Conservation (phyloP, 2,797 vertebrate genomes). For the Zenarchopterus dispar region DNA sequence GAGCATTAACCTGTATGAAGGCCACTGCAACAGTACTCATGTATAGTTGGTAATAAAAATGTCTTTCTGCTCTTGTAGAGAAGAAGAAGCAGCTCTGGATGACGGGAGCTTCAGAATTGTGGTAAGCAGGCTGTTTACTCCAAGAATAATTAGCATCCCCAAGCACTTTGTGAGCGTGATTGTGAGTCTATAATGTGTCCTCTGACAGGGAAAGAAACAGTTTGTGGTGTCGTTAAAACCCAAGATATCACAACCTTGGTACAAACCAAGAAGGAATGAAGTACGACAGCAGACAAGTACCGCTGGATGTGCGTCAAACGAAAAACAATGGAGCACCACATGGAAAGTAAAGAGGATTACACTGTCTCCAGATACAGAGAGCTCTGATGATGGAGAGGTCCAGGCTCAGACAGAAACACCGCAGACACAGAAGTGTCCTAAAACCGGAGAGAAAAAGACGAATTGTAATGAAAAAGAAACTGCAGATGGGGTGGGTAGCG, state of each 20-base stretch:
- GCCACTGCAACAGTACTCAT: not conserved
- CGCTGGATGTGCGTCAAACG: not conserved
- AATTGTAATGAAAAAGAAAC: not conserved
- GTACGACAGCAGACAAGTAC: not conserved
- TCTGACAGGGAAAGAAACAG: slow-evolving; percentile 50
- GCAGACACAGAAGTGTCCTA: not conserved
- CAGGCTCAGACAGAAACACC: not conserved
- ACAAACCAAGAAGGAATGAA: not conserved
- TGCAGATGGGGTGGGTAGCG: not conserved
- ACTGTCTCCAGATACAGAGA: not conserved
- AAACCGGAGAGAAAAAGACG: not conserved
- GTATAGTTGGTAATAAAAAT: not conserved
- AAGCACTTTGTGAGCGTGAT: not conserved
- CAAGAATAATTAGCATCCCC: not conserved
- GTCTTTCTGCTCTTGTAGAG: slow-evolving; percentile 45
- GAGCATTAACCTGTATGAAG: not conserved
- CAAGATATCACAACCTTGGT: slow-evolving; percentile 27
- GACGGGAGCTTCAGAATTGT: slow-evolving; percentile 72
- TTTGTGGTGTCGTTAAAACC: slow-evolving; percentile 41
- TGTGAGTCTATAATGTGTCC: not conserved
- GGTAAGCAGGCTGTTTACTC: slow-evolving; percentile 57
- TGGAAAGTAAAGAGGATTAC: not conserved
- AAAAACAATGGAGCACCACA: rapidly evolving
- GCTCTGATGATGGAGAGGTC: not conserved
- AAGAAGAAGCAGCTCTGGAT: slow-evolving; percentile 14